Conservation (phyloP, 2,888 invertebrate genomes). For the Chrysodeixis includens region DNA sequence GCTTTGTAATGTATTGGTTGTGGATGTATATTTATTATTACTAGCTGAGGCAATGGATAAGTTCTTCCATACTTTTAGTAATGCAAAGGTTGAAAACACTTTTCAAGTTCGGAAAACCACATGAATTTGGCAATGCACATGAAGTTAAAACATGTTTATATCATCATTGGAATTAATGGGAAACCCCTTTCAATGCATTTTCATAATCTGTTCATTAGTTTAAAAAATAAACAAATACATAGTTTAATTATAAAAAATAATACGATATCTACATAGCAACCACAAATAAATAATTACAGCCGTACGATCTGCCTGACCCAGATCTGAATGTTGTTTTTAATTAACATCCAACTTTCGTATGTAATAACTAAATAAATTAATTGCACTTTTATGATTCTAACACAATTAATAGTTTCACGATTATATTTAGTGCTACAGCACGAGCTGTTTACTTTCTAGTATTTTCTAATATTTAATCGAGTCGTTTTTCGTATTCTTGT, state of each 20-base stretch:
- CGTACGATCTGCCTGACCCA: conserved; percentile 33
- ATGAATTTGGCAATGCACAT: too few species aligned
- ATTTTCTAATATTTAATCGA: neutral
- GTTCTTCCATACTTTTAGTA: too few species aligned
- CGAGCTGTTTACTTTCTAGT: neutral
- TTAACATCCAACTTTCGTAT: conserved; percentile 20
- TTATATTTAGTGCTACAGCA: neutral
- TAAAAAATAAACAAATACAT: too few species aligned
- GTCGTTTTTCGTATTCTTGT: too few species aligned
- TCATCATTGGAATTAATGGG: too few species aligned
- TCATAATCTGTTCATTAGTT: too few species aligned
- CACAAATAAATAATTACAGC: conserved; percentile 32
- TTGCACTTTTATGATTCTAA: conserved; percentile 7
- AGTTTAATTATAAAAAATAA: neutral
- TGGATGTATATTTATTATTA: neutral
- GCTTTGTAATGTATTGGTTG: conserved; percentile 18
- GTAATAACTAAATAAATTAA: conserved; percentile 16
- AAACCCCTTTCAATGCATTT: too few species aligned
- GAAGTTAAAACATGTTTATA: too few species aligned
- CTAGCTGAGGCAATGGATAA: neutral
- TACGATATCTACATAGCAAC: conserved; percentile 36
- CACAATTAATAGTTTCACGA: neutral
- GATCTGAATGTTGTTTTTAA: conserved; percentile 44
- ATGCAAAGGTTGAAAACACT: too few species aligned
- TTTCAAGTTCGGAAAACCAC: too few species aligned